Evolutionary conservation across 2,797 vertebrate genomes (phyloP).

Genomic region (Meda fulgida): DNA sequence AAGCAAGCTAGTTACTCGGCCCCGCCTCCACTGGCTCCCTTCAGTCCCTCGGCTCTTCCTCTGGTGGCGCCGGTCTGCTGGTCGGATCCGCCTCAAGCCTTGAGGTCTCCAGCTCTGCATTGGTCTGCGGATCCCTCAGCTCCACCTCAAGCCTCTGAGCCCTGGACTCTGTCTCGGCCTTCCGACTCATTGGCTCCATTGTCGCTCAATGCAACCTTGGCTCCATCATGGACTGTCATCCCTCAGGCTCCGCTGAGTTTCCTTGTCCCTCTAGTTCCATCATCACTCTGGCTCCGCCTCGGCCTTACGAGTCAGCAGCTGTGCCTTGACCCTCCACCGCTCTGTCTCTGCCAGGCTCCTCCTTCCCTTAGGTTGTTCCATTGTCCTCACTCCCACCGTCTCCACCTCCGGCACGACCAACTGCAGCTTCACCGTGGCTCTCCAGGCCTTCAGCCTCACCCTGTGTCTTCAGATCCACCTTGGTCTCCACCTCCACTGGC

Average conservation of each 20-base stretch:
- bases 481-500: background rate
- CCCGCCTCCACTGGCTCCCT: accelerated
- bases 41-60: background rate
- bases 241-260: too few species aligned
- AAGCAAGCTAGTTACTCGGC: background rate
- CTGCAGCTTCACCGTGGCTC: background rate
- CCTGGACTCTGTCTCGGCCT: background rate
- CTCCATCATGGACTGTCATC: background rate
- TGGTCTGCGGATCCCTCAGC: background rate
- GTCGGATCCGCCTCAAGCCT: background rate
- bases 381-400: background rate
- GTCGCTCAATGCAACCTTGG: too few species aligned
- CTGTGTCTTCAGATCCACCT: background rate
- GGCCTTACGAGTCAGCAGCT: background rate
- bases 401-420: background rate
- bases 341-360: too few species aligned
- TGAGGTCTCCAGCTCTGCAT: background rate
- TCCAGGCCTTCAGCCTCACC: background rate
- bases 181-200: too few species aligned
- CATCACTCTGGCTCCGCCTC: background rate
- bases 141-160: background rate
- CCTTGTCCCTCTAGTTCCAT: background rate
- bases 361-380: background rate
- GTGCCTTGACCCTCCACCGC: background rate
- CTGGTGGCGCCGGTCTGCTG: background rate